Evolutionary conservation across 2,888 invertebrate species (phyloP), one percentile per base, ranked within the genome.

Genomic region (Melikaiella ostensackeni): DNA sequence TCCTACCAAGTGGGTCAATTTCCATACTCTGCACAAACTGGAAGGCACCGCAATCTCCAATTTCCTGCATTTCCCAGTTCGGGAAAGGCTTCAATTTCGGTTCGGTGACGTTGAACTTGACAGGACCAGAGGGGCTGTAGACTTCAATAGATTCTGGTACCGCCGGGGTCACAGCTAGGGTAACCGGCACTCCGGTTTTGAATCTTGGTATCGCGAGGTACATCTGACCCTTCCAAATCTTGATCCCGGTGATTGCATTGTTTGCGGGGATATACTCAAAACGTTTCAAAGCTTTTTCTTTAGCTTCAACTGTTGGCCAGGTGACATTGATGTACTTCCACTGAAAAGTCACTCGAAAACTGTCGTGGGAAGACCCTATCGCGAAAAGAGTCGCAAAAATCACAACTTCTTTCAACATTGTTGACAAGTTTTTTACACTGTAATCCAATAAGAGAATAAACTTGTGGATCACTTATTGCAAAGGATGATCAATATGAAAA

Each of bases 21-120:
- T 96, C 96, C 82, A 96, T 92, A 83, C 95, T 95, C 89, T 95
- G 95, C 42, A 96, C 95, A 87, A 95, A 95, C 89, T 96, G 96
- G 77, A 96, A 92, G 3, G 95, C 93, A 30, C 92, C 90, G 89
- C 96, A 96, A 86, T 96, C 93, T 0, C 94, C 95, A 70, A 94
- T 81, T 21, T 91, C 89, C 87, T 96, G 96, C 92, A 94, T 93
- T 57, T 92, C 93, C 96, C 96, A 96, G 80, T 93, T 94, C 78
- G 96, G 96, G 90, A 94, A 96, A 3, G 96, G 95, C 75, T 92
- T 92, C 70, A 96, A 89, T 4, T 80, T 82, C 6, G 89, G 89
- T 84, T 95, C 95, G 77, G 95, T 92, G 73, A 94, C 93, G 35
- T 70, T 75, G 21, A 50, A 38, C 8, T 66, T 38, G 1, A 64